Conservation (phyloP, 2,888 invertebrate genomes). For the Cephus runcator region DNA sequence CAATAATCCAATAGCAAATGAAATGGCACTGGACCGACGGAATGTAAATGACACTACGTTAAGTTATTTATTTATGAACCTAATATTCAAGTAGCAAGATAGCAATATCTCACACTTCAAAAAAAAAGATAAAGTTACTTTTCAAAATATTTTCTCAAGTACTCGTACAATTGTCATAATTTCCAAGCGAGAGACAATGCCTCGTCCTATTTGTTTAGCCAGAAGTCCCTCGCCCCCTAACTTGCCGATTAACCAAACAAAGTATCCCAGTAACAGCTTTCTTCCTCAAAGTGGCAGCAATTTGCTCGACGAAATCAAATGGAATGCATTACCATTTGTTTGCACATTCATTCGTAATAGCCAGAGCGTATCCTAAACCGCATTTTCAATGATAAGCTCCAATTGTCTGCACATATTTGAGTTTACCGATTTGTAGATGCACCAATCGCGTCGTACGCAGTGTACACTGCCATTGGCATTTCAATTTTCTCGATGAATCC, state of each 20-base stretch:
- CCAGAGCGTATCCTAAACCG: neutral
- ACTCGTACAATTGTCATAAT: neutral
- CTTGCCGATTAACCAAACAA: neutral
- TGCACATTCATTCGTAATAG: neutral
- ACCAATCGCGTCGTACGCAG: neutral
- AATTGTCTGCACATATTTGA: neutral
- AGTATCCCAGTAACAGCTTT: neutral
- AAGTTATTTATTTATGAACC: neutral
- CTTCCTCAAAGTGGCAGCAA: neutral
- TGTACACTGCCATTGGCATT: neutral
- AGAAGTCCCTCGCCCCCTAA: neutral
- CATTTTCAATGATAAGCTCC: neutral
- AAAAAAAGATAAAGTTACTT: neutral
- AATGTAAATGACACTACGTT: neutral
- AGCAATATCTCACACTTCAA: neutral
- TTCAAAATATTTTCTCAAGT: neutral
- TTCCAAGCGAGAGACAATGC: neutral
- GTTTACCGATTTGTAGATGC: neutral
- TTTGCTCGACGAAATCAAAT: slow-evolving; percentile 26
- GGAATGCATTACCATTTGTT: slow-evolving; percentile 18
- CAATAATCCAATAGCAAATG: neutral
- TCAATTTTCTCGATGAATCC: neutral
- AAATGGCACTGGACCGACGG: neutral
- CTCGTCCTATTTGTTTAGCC: neutral
- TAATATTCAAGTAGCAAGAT: neutral